Evolutionary conservation across 2,113 vertebrate genomes (phyloP).

Genomic region (Salvelinus alpinus): DNA sequence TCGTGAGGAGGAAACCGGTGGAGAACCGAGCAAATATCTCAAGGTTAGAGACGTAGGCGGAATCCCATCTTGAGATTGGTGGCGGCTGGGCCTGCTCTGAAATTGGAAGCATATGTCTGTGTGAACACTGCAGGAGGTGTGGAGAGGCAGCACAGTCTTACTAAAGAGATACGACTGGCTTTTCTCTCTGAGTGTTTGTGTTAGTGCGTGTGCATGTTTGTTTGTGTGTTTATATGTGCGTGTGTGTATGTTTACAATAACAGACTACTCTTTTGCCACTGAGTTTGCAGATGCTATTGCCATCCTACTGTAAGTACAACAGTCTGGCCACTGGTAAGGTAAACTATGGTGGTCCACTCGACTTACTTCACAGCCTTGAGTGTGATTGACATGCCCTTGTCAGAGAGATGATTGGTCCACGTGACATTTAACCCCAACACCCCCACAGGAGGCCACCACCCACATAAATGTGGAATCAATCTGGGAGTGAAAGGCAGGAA

Average conservation of each 20-base stretch:
- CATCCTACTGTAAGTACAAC: neutral
- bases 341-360: neutral
- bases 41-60: slow-evolving; percentile 2
- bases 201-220: slow-evolving; percentile 8
- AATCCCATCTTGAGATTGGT: neutral
- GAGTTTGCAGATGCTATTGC: neutral
- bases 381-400: neutral
- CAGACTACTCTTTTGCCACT: neutral
- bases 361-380: neutral
- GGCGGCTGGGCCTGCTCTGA: neutral
- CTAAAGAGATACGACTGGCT: neutral
- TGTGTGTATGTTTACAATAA: neutral
- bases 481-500: slow-evolving; percentile 25
- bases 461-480: slow-evolving; percentile 51
- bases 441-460: slow-evolving; percentile 11
- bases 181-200: neutral
- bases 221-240: neutral
- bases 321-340: neutral
- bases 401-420: neutral
- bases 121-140: neutral
- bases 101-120: slow-evolving; percentile 23
- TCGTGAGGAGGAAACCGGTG: neutral
- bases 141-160: neutral
- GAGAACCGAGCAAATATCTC: neutral
- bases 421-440: neutral